phyloP scores from a whole-genome alignment of 2,888 invertebrate species.

The Pandemis heparana region DNA sequence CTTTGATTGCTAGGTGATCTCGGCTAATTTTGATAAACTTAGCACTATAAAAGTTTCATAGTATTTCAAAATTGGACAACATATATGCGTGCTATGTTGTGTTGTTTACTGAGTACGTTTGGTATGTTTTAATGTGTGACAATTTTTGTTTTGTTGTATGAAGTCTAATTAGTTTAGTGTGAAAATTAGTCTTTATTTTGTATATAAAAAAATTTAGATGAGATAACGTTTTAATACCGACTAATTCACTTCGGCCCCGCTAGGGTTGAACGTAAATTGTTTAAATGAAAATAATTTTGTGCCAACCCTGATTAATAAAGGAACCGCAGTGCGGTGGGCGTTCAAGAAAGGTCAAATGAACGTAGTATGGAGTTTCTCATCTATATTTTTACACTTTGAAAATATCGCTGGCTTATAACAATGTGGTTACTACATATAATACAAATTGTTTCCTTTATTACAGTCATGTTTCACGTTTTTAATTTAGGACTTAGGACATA shows the following conservation, averaged over 20 bases:
- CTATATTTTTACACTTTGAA: slow-evolving; percentile 11
- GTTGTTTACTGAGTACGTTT: slow-evolving; percentile 31
- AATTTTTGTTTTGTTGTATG: slow-evolving; percentile 37
- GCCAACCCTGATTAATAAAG: background rate
- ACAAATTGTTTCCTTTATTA: background rate
- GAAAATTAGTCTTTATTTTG: slow-evolving; percentile 1
- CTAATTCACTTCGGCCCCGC: background rate
- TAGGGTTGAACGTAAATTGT: background rate
- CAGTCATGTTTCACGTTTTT: no score
- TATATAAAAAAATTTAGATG: slow-evolving; percentile 6
- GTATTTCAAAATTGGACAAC: slow-evolving; percentile 20
- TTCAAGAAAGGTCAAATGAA: background rate
- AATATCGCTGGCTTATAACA: slow-evolving; percentile 1
- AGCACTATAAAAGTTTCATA: background rate
- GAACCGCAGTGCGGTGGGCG: background rate
- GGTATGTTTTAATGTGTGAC: slow-evolving; percentile 31
- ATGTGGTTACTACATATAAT: background rate
- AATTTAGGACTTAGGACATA: no score
- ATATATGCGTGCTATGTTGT: slow-evolving; percentile 29
- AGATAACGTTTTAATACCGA: background rate
- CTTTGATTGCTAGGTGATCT: background rate
- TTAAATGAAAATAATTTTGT: background rate
- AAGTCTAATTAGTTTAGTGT: slow-evolving; percentile 38
- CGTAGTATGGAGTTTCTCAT: background rate
- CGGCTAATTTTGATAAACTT: background rate